Evolutionary conservation across 2,797 vertebrate genomes (phyloP).

Genomic region (Apogon hyalosoma): DNA sequence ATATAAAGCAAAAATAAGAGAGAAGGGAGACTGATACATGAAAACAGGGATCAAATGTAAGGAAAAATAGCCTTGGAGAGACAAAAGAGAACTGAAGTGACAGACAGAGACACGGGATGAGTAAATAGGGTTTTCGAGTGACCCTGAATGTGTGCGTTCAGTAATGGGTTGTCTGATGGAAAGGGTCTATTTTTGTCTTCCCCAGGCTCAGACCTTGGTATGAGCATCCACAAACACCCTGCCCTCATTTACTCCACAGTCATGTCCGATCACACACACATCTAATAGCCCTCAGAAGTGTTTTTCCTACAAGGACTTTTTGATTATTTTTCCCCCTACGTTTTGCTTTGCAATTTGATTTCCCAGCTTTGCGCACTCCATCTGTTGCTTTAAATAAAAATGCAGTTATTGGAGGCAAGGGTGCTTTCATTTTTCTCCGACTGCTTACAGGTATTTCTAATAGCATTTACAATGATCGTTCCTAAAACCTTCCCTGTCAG

Average conservation of each 20-base stretch:
- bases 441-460: constrained; percentile 1
- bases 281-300: background rate
- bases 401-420: background rate
- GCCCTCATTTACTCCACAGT: constrained; percentile 48
- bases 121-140: constrained; percentile 32
- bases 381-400: background rate
- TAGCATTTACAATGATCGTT: background rate
- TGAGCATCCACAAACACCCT: constrained; percentile 41
- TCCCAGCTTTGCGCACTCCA: background rate
- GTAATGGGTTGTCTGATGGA: constrained; percentile 60
- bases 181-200: constrained; percentile 55
- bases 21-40: background rate
- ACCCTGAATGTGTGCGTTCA: constrained; percentile 46
- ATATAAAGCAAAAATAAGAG: constrained; percentile 1
- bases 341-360: background rate
- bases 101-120: constrained; percentile 9
- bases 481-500: background rate
- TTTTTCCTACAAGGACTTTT: background rate
- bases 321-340: background rate
- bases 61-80: background rate
- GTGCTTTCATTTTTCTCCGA: background rate
- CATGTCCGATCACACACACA: constrained; percentile 25
- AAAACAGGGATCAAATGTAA: background rate
- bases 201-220: constrained; percentile 27
- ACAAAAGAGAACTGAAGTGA: constrained; percentile 14